Conservation (phyloP, 1,140 invertebrate species). For the Trigoniulus corallinus region DNA sequence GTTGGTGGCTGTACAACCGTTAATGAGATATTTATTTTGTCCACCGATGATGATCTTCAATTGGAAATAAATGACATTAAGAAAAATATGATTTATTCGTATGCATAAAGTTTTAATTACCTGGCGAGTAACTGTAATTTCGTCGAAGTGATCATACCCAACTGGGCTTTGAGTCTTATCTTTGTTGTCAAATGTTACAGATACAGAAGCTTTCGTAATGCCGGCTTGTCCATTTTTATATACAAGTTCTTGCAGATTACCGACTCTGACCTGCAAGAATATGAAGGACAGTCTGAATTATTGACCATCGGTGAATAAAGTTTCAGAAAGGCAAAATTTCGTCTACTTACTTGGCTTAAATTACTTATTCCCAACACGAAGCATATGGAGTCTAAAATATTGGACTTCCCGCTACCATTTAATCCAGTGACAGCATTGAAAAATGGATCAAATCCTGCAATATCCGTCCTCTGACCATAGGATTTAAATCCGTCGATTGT, state of each 20-base stretch:
- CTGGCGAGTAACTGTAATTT: slow-evolving; percentile 87
- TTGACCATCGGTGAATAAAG: background rate
- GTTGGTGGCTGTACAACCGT: slow-evolving; percentile 77
- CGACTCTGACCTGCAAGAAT: slow-evolving; percentile 58
- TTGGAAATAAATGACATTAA: slow-evolving; percentile 5
- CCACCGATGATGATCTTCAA: slow-evolving; percentile 40
- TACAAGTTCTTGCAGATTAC: slow-evolving; percentile 80
- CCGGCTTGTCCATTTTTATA: slow-evolving; percentile 96
- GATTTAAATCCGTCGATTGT: slow-evolving; percentile 97
- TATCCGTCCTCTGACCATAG: slow-evolving; percentile 80
- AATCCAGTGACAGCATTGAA: slow-evolving; percentile 98
- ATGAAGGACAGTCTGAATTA: slow-evolving; percentile 2
- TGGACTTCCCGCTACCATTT: slow-evolving; percentile 97
- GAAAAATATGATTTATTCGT: slow-evolving; percentile 4
- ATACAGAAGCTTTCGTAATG: slow-evolving; percentile 87
- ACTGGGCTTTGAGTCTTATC: slow-evolving; percentile 68
- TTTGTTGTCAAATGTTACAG: slow-evolving; percentile 86
- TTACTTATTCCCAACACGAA: slow-evolving; percentile 95
- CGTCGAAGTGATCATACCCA: slow-evolving; percentile 80
- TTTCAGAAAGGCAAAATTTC: background rate
- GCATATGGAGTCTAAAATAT: slow-evolving; percentile 95
- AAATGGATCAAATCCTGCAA: slow-evolving; percentile 82
- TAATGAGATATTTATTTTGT: slow-evolving; percentile 82
- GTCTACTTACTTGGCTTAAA: slow-evolving; percentile 57
- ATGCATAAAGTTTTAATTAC: slow-evolving; percentile 24